Percentiles rank a stretch among this genome's conserved stretches.
Evolutionary conservation across 2,888 invertebrate genomes (phyloP).

Genomic region (Xanthorhoe spadicearia): DNA sequence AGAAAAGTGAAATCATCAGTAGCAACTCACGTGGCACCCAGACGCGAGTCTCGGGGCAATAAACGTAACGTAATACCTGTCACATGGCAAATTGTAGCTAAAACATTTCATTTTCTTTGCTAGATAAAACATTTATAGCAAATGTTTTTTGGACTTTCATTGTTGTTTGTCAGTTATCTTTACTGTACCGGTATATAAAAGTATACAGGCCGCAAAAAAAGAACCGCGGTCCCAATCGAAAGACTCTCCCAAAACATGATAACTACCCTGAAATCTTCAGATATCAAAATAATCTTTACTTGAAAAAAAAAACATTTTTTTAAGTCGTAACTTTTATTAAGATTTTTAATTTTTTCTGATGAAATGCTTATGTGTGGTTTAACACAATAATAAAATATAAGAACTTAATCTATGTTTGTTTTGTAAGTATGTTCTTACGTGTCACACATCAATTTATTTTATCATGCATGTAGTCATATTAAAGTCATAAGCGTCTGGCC

Average conservation of each 20-base stretch:
- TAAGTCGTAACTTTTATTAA: too few relatives aligned
- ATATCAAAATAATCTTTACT: not conserved
- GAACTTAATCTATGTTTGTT: too few relatives aligned
- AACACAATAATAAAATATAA: too few relatives aligned
- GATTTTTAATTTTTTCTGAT: too few relatives aligned
- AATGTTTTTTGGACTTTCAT: not conserved
- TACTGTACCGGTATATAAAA: not conserved
- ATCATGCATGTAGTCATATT: too few relatives aligned
- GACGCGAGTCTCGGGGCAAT: slow-evolving; percentile 14
- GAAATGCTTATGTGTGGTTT: too few relatives aligned
- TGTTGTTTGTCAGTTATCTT: not conserved
- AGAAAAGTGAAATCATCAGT: not conserved
- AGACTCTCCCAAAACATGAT: not conserved
- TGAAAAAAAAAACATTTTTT: too few relatives aligned
- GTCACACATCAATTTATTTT: not conserved
- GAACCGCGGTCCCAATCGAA: too few relatives aligned
- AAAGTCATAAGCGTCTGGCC: too few relatives aligned
- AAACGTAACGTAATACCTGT: slow-evolving; percentile 8
- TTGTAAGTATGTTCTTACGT: not conserved
- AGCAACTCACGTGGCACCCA: slow-evolving; percentile 8
- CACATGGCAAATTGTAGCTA: not conserved
- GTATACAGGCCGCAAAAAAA: too few relatives aligned
- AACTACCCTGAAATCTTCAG: not conserved
- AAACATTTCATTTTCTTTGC: not conserved
- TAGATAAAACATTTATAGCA: not conserved